These are phyloP conservation scores for Botia almorhae DNA, from an alignment of 2,797 vertebrate species.

Conservation along the genomic window DNA sequence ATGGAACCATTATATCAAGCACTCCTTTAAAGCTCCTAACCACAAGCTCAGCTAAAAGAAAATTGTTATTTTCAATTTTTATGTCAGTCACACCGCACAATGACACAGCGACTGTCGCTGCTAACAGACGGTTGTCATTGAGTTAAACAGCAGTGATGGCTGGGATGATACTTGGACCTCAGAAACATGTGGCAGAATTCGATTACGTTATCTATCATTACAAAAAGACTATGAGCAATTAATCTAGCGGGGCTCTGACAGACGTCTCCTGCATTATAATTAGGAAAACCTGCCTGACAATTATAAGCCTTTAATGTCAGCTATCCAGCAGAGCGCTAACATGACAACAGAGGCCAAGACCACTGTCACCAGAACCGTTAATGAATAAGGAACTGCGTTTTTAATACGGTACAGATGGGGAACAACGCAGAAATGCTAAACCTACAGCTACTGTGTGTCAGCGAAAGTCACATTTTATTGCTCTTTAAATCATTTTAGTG, in stretches of 20 bases:
- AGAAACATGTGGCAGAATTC: conserved; percentile 48
- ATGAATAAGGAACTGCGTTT: conserved; percentile 21
- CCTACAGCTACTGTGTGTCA: not conserved
- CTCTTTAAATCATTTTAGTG: not conserved
- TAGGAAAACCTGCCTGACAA: conserved; percentile 45
- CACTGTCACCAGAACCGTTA: conserved; percentile 12
- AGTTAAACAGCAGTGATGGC: conserved; percentile 39
- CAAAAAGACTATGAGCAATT: conserved; percentile 51
- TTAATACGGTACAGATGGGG: conserved; percentile 1
- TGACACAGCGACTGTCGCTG: conserved; percentile 26
- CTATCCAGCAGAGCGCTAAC: conserved; percentile 34
- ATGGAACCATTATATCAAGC: conserved; percentile 4
- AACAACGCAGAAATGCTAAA: not conserved
- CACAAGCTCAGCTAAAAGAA: conserved; percentile 38
- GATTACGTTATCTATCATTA: conserved; percentile 51
- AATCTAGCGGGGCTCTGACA: conserved; percentile 41
- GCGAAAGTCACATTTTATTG: not conserved
- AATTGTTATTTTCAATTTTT: conserved; percentile 67
- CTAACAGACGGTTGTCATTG: conserved; percentile 11
- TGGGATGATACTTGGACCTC: conserved; percentile 41
- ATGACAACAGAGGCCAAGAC: conserved; percentile 20
- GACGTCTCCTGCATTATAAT: conserved; percentile 53
- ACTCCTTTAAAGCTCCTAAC: not conserved
- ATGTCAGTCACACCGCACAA: conserved; percentile 59
- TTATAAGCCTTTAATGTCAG: conserved; percentile 52